These are phyloP conservation scores for Gulo gulo DNA, from an alignment of 2,113 vertebrate genomes.

Conservation along the genomic window DNA sequence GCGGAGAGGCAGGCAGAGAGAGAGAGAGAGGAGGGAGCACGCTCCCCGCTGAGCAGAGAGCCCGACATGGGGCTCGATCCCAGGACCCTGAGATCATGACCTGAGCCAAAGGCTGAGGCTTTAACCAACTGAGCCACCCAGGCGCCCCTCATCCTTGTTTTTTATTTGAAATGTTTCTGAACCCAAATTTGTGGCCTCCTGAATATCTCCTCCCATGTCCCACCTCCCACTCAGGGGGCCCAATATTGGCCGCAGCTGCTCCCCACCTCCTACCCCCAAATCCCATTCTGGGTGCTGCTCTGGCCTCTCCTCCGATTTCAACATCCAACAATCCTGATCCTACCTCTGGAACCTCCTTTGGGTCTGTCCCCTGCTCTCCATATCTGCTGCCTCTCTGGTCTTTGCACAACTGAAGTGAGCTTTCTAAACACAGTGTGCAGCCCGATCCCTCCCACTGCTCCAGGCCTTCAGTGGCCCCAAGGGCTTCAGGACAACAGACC, in stretches of 20 bases:
- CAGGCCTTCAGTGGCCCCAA: background rate
- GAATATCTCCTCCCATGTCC: background rate
- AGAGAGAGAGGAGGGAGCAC: too few relatives aligned
- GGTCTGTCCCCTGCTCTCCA: background rate
- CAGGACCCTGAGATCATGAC: too few relatives aligned
- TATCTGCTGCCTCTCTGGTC: background rate
- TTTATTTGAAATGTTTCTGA: slow-evolving; percentile 14
- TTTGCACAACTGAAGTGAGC: background rate
- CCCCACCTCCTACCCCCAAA: rapidly evolving
- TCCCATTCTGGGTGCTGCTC: background rate
- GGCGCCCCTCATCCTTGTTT: background rate
- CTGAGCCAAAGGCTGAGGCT: too few relatives aligned
- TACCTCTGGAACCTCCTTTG: background rate
- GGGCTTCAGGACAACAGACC: background rate
- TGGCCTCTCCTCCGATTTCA: background rate
- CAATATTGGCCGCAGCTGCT: background rate
- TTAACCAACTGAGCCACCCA: too few relatives aligned
- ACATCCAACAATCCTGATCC: background rate
- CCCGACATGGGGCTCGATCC: too few relatives aligned
- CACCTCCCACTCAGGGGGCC: background rate
- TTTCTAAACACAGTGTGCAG: background rate
- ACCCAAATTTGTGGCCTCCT: background rate
- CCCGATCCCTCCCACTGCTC: background rate
- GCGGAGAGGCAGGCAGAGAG: too few relatives aligned
- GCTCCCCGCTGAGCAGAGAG: too few relatives aligned